phyloP scores from a whole-genome alignment of 2,888 invertebrate genomes.

The Lasioglossum lativentre region DNA sequence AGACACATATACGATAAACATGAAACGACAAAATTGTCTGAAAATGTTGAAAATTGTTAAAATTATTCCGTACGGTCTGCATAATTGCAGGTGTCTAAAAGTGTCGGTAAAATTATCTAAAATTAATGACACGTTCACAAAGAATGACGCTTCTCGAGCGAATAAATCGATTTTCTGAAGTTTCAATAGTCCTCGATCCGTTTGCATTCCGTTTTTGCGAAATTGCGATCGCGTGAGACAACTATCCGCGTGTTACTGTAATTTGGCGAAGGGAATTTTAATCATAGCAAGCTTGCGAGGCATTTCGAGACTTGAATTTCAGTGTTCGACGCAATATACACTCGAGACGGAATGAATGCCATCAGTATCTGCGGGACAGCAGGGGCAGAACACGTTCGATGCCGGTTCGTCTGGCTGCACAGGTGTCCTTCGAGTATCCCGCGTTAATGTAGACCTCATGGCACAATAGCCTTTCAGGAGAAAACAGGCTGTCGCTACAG shows the following conservation, averaged over 20 bases:
- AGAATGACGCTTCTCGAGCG: too few relatives aligned
- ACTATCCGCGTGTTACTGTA: not conserved
- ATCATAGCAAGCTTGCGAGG: not conserved
- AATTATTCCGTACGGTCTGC: too few relatives aligned
- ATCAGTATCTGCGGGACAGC: constrained; percentile 8
- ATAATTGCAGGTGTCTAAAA: too few relatives aligned
- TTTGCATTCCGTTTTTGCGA: not conserved
- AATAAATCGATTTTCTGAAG: not conserved
- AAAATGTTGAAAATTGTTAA: too few relatives aligned
- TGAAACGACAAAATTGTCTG: too few relatives aligned
- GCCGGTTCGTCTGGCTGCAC: constrained; percentile 29
- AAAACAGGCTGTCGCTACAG: constrained; percentile 23
- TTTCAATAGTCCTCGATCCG: not conserved
- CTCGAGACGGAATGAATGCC: not conserved
- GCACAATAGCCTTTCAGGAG: constrained; percentile 37
- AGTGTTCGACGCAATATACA: not conserved
- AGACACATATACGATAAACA: too few relatives aligned
- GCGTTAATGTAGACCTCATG: constrained; percentile 26
- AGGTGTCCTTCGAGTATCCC: constrained; percentile 38
- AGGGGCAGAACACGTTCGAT: constrained; percentile 37
- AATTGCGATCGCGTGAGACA: not conserved
- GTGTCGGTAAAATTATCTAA: too few relatives aligned
- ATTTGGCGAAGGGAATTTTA: not conserved
- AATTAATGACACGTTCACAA: too few relatives aligned
- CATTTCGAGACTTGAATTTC: not conserved